These are phyloP conservation scores for Sinotaia quadrata DNA, from an alignment of 2,888 invertebrate species.

Conservation along the genomic window DNA sequence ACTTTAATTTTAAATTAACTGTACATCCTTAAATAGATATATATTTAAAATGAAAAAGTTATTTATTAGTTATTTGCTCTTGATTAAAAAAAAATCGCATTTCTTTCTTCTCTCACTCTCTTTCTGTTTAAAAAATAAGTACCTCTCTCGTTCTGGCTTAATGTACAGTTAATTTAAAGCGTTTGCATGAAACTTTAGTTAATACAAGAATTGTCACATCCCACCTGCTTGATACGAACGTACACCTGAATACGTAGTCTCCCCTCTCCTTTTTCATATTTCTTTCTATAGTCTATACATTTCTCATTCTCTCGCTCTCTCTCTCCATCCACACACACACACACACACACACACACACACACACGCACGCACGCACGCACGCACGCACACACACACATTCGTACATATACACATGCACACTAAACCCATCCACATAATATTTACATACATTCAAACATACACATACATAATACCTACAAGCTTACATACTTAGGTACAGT, in stretches of 20 bases:
- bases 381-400: slow-evolving; percentile 3
- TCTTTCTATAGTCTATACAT: not conserved
- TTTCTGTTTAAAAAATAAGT: no score
- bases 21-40: no score
- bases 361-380: slow-evolving; percentile 4
- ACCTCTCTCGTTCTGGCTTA: no score
- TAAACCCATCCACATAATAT: no score
- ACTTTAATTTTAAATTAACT: no score
- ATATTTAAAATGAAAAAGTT: no score
- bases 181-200: no score
- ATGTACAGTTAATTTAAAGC: no score
- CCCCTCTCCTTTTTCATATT: not conserved
- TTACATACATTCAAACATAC: not conserved
- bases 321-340: slow-evolving; percentile 6
- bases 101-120: no score
- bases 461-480: not conserved
- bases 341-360: slow-evolving; percentile 9
- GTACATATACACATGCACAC: not conserved
- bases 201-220: no score
- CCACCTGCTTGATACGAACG: not conserved
- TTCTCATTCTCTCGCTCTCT: not conserved
- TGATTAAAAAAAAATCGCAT: no score
- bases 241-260: not conserved
- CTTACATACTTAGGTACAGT: not conserved
- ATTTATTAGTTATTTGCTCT: no score